phyloP scores from a whole-genome alignment of 92 coral and sea anemone genomes.

The Palythoa heliodiscus region DNA sequence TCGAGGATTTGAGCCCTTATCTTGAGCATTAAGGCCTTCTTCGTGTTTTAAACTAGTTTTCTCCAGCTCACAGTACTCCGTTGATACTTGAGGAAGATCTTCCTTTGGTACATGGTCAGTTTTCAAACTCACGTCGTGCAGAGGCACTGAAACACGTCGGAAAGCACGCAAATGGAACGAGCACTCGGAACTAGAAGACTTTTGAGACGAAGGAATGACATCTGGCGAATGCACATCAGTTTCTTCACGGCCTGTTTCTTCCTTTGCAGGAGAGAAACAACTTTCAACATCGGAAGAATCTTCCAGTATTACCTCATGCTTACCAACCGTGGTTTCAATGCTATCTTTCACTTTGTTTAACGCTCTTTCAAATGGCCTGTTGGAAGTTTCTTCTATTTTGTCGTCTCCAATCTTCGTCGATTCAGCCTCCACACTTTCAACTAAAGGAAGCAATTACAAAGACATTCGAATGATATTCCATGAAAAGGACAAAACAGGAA shows the following conservation, averaged over 20 bases:
- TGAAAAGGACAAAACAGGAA: background rate
- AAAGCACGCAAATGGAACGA: conserved; percentile 70
- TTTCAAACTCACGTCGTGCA: conserved; percentile 11
- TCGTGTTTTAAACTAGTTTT: background rate
- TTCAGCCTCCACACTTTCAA: background rate
- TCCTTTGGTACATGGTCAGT: background rate
- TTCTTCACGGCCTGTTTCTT: conserved; percentile 1
- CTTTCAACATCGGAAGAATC: background rate
- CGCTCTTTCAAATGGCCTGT: background rate
- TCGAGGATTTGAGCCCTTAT: conserved; percentile 26
- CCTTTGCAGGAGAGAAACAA: background rate
- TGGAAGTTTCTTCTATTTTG: background rate
- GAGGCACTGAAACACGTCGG: conserved; percentile 60
- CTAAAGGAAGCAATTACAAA: background rate
- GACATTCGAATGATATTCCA: too few relatives aligned
- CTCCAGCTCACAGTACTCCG: background rate
- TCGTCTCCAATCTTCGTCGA: background rate
- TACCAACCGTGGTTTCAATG: background rate
- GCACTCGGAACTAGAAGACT: conserved; percentile 58
- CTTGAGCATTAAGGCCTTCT: background rate
- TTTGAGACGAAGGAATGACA: conserved; percentile 91
- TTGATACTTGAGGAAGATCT: background rate
- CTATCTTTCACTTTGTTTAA: background rate
- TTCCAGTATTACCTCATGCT: background rate
- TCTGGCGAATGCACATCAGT: conserved; percentile 75